Base-by-base conservation (phyloP, 2,888 invertebrate species). In the Lacanobia wlatinum region DNA sequence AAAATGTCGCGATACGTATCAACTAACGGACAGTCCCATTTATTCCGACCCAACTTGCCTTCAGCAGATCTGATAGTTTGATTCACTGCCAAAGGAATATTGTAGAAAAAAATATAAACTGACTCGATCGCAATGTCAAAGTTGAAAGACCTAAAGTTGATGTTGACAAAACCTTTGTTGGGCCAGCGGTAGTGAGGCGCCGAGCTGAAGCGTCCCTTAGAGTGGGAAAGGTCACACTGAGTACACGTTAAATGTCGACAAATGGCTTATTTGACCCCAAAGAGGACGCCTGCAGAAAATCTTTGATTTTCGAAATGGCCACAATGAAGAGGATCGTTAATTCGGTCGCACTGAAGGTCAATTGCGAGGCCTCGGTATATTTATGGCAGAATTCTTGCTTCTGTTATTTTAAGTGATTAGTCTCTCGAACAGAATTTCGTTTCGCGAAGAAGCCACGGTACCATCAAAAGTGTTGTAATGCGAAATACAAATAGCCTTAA, bases 401-500 rank as follows among this genome's bases (percentile, higher is more conserved):
- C 18, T 40, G 23, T 67, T 62, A 58, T 64, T 68, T 58, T 52
- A 55, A 59, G n/a, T 76, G 50, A 76, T 76, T 76, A 56, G 59
- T 40, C 28, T 67, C 18, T 48, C 21, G 28, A 75, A 59, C 28
- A 52, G 43, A 64, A 67, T 1, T 12, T 69, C 48, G 16, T 66
- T 56, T 40, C 28, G 74, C 62, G 58, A 56, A 77, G 76, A 79
- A 71, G 50, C 63, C 21, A 52, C 66, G 68, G 67, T 74, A 66
- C 72, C 68, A 83, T 75, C 79, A 72, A 52, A 78, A 78, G 79
- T 77, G 67, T 70, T 76, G 58, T 80, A 86, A 82, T 76, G 56
- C 61, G 73, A 80, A 85, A 87, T 84, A 83, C 84, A 87, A 90
- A 89, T 86, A 87, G 70, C 70, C 82, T 82, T 88, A 90, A 91